Base-by-base conservation (phyloP, 2,888 invertebrate genomes). In the Amiota mariae region DNA sequence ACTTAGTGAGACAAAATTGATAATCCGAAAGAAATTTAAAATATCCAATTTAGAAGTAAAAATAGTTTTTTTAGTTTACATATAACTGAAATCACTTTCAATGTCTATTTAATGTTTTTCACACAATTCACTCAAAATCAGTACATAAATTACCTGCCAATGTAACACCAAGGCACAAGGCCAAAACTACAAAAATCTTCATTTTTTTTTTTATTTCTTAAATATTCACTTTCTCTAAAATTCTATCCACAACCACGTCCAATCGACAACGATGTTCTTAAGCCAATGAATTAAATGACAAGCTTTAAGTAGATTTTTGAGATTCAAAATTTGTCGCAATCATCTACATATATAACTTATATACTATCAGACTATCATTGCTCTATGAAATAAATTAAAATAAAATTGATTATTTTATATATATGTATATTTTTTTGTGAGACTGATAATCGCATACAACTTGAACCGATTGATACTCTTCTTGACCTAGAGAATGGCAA, bases 151-250 rank as follows among this genome's bases (percentile, higher is more conserved):
- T 88, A 90, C 89, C 90, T 87, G 88, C 89, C 78, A 85, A 80
- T 70, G 82, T 86, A 72, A 82, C 85, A 77, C 86, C 85, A 73
- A 90, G 82, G 80, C 89, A 90, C 72, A 89, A 72, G 70, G 87
- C 87, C 81, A 90, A 77, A 75, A 89, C 72, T 73, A 89, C 74
- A 36, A 88, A 82, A 76, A 77, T 84, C 77, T 87, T 89, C 90
- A 90, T 90, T 67, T 78, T 83, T 78, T 83, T 24, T 3, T 24
- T 71, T 74, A 47, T 77, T 72, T n/a, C 73, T 72, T n/a, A 63
- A 48, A 75, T 70, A 73, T 76, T 73, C 77, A 72, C 75, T 76
- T 77, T 70, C 79, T 71, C 3, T 61, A 20, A 8, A 57, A 24
- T 64, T 18, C 18, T 3, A 74, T 61, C 46, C 51, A 71, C n/a